Conservation (phyloP, 1,140 invertebrate species). For the Charaxes varanes region DNA sequence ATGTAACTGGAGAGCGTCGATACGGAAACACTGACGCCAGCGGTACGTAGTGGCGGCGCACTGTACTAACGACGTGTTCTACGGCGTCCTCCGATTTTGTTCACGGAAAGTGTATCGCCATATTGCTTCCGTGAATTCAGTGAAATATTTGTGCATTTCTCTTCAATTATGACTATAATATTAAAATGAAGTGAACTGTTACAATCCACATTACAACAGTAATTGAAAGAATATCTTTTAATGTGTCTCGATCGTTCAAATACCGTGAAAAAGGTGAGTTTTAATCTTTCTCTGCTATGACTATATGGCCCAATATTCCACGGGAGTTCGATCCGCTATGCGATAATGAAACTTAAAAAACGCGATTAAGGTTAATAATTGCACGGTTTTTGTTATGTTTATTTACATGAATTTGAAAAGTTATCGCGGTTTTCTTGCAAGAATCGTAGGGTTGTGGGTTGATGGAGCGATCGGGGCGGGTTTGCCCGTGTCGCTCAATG, state of each 20-base stretch:
- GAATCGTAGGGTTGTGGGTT: slow-evolving; percentile 42
- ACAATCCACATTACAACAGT: slow-evolving; percentile 37
- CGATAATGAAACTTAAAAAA: slow-evolving; percentile 76
- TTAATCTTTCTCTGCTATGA: slow-evolving; percentile 69
- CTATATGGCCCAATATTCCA: slow-evolving; percentile 76
- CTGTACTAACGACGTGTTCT: slow-evolving; percentile 68
- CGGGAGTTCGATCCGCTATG: slow-evolving; percentile 74
- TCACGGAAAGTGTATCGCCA: slow-evolving; percentile 72
- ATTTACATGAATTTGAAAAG: slow-evolving; percentile 74
- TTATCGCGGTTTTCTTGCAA: slow-evolving; percentile 68
- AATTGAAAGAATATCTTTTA: slow-evolving; percentile 42
- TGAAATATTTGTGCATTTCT: slow-evolving; percentile 69
- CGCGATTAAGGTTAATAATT: slow-evolving; percentile 76
- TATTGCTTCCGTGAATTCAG: slow-evolving; percentile 72
- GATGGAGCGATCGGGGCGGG: slow-evolving; percentile 48
- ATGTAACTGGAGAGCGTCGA: slow-evolving; percentile 37
- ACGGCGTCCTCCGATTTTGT: slow-evolving; percentile 72
- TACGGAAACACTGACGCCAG: slow-evolving; percentile 51
- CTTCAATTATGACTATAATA: slow-evolving; percentile 68
- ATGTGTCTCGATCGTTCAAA: slow-evolving; percentile 36
- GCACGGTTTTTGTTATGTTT: slow-evolving; percentile 74
- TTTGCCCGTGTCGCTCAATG: slow-evolving; percentile 47
- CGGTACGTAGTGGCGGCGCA: slow-evolving; percentile 57
- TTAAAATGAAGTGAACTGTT: slow-evolving; percentile 63
- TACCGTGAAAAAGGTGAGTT: slow-evolving; percentile 68